phyloP scores from a whole-genome alignment of 92 coral and sea anemone species.

The Virgularia gustaviana region DNA sequence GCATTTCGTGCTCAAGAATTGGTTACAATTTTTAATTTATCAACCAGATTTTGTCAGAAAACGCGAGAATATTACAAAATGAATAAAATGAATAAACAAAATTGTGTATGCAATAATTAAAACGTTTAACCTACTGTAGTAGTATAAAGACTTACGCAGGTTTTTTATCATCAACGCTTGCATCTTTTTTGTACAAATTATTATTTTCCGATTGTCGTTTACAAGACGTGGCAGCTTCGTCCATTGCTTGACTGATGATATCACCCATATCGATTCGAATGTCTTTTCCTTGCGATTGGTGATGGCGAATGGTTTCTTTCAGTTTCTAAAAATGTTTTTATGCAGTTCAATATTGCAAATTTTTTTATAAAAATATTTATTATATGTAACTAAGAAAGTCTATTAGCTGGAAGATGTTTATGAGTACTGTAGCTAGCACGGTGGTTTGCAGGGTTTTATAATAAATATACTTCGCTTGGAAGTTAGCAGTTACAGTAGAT shows the following conservation, averaged over 20 bases:
- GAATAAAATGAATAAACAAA: no score
- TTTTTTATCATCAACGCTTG: constrained; percentile 24
- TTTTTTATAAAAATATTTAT: neutral
- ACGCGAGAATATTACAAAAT: no score
- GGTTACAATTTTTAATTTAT: no score
- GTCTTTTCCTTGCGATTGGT: constrained; percentile 72
- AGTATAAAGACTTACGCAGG: constrained; percentile 26
- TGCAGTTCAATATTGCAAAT: neutral
- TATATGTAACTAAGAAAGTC: neutral
- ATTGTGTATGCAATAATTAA: no score
- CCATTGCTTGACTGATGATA: constrained; percentile 91
- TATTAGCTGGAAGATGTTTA: no score
- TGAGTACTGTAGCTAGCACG: no score
- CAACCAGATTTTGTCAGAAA: no score
- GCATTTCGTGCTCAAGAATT: no score
- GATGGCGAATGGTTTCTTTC: constrained; percentile 78
- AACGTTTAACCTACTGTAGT: no score
- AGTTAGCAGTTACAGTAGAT: no score
- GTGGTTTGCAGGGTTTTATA: no score
- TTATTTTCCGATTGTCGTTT: constrained; percentile 2
- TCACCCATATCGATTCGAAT: constrained; percentile 51
- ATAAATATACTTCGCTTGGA: no score
- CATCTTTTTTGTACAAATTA: neutral
- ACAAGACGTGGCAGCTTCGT: constrained; percentile 67
- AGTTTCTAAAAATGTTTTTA: constrained; percentile 59